Conservation (phyloP, 2,797 vertebrate species). For the Myripristis jacobus region DNA sequence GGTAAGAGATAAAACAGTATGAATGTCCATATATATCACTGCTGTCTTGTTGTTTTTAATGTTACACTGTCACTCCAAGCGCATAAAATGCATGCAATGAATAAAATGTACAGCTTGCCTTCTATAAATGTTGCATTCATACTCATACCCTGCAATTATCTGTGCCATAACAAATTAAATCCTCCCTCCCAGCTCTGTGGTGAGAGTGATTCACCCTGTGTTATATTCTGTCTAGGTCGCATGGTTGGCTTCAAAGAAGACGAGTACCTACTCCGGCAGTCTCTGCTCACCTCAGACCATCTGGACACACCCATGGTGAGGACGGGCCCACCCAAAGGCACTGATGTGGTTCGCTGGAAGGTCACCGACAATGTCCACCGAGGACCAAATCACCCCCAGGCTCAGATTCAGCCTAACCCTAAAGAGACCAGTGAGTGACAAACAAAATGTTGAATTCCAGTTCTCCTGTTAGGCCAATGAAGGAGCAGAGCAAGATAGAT, state of each 20-base stretch:
- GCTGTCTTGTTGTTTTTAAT: no score
- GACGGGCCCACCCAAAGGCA: conserved; percentile 89
- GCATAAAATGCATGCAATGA: no score
- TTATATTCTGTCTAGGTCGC: conserved; percentile 83
- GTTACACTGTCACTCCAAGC: no score
- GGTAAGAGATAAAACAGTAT: conserved; percentile 80
- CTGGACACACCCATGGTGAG: conserved; percentile 94
- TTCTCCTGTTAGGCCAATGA: no score
- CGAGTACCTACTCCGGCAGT: conserved; percentile 93
- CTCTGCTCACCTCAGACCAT: conserved; percentile 90
- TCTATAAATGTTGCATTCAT: neutral
- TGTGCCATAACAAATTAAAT: neutral
- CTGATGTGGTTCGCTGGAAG: conserved; percentile 93
- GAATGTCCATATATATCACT: neutral
- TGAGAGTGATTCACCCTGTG: neutral
- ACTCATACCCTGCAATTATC: neutral
- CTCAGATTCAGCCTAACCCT: conserved; percentile 82
- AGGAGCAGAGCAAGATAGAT: neutral
- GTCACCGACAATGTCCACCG: conserved; percentile 94
- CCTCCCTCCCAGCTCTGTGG: neutral
- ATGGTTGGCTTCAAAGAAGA: conserved; percentile 96
- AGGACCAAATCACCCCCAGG: conserved; percentile 72
- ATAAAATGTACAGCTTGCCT: neutral
- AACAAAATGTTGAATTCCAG: neutral
- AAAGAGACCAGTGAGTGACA: conserved; percentile 88